Base-by-base conservation (phyloP, 2,113 vertebrate species). In the Menidia beryllina region DNA sequence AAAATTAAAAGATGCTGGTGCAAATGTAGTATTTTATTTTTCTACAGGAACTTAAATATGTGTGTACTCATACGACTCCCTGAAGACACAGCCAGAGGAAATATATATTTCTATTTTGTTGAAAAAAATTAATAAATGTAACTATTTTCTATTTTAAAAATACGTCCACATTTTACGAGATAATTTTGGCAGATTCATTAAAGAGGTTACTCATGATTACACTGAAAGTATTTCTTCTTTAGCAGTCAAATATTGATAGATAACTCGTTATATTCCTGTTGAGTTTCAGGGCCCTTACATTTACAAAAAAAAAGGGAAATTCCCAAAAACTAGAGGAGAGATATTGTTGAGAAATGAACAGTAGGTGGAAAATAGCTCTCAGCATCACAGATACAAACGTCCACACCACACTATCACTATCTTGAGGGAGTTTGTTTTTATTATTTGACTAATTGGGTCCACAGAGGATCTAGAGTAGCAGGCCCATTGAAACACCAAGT, bases 391-490 rank as follows among this genome's bases (percentile, higher is more conserved):
- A 88, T 69, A 75, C 63, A 83, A 82, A 69, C 73, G 77, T 70
- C 67, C 59, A 67, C 68, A 74, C 65, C 63, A 72, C 51, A 67
- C 30, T 51, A 75, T 79, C 41, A 50, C 36, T 70, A 77, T 48
- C 84, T 71, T 75, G 27, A 86, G 86, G 88, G 79, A 72, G 65
- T 70, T 71, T 81, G 61, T 79, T 79, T 69, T 69, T 78, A 80
- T 72, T 83, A 79, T 87, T 69, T 83, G 67, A 86, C 81, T 91
- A 90, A 91, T 89, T 88, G 85, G 80, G 72, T 84, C 86, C 83
- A 80, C 54, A 77, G 83, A 88, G 88, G 41, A 52, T 80, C 41
- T 30, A 25, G 30, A 82, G 21, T 51, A 52, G 36, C 69, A 76
- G 70, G 54, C 50, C 69, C 77, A 69, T 82, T 70, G 41, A 75